Percentiles rank a stretch among this genome's conserved stretches.
Conservation (phyloP, 2,888 invertebrate species). For the Rotaria socialis region DNA sequence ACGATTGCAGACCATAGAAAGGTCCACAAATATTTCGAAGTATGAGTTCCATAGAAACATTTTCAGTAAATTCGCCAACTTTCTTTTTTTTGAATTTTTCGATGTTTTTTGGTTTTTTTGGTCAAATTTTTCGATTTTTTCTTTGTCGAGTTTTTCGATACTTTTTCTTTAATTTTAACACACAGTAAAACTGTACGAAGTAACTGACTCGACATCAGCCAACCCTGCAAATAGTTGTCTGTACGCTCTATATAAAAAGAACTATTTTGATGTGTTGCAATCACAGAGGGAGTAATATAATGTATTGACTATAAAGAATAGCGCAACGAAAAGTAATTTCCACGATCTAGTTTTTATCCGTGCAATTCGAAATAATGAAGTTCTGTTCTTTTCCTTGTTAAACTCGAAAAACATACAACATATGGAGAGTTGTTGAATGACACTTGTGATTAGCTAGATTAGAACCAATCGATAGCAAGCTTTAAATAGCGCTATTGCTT, state of each 20-base stretch:
- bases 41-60: not conserved
- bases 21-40: not conserved
- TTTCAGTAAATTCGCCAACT: too few species aligned
- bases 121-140: too few species aligned
- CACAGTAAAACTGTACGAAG: not conserved
- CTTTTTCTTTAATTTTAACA: not conserved
- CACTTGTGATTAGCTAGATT: too few species aligned
- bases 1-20: not conserved
- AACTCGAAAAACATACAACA: too few species aligned
- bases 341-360: too few species aligned
- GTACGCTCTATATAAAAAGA: not conserved
- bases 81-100: not conserved
- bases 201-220: not conserved
- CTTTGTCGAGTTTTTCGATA: not conserved
- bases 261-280: not conserved
- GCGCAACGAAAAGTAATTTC: too few species aligned
- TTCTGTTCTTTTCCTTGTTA: too few species aligned
- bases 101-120: not conserved
- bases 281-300: not conserved
- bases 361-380: too few species aligned
- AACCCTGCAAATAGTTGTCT: not conserved
- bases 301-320: too few species aligned
- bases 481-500: not conserved
- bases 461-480: not conserved
- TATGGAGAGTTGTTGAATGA: too few species aligned